Evolutionary conservation across 2,888 invertebrate species (phyloP).

Genomic region (Drosophila yooni): DNA sequence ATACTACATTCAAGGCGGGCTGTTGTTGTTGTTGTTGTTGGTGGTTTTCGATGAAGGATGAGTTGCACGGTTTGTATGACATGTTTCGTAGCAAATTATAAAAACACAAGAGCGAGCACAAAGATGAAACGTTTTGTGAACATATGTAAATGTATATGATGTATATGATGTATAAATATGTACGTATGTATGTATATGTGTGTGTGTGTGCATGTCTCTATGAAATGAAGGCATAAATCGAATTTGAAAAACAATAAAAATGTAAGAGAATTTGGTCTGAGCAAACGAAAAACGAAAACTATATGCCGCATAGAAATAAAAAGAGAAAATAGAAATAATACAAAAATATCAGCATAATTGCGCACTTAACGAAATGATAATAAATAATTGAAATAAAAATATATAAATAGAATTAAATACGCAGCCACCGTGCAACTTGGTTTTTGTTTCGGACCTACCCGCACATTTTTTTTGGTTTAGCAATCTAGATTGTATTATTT

Average conservation of each 20-base stretch:
- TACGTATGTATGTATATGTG: constrained; percentile 20
- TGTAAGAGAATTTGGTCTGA: constrained; percentile 53
- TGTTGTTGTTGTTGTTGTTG: constrained; percentile 1
- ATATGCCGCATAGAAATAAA: constrained; percentile 44
- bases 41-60: constrained; percentile 37
- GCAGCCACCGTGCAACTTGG: constrained; percentile 84
- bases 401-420: constrained; percentile 43
- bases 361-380: constrained; percentile 51
- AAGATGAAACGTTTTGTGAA: constrained; percentile 41
- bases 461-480: constrained; percentile 47
- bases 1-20: constrained; percentile 18
- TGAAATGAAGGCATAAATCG: constrained; percentile 61
- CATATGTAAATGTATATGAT: constrained; percentile 19
- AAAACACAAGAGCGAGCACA: constrained; percentile 60
- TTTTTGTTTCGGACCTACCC: constrained; percentile 65
- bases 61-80: constrained; percentile 62
- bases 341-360: constrained; percentile 29
- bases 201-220: constrained; percentile 31
- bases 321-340: constrained; percentile 33
- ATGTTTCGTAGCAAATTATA: constrained; percentile 41
- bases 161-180: constrained; percentile 17
- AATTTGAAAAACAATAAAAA: constrained; percentile 72
- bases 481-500: constrained; percentile 33
- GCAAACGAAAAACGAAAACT: constrained; percentile 46
- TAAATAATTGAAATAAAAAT: constrained; percentile 26